These are phyloP conservation scores for Gallinago undulata DNA, from an alignment of 2,113 vertebrate genomes.

Conservation along the genomic window DNA sequence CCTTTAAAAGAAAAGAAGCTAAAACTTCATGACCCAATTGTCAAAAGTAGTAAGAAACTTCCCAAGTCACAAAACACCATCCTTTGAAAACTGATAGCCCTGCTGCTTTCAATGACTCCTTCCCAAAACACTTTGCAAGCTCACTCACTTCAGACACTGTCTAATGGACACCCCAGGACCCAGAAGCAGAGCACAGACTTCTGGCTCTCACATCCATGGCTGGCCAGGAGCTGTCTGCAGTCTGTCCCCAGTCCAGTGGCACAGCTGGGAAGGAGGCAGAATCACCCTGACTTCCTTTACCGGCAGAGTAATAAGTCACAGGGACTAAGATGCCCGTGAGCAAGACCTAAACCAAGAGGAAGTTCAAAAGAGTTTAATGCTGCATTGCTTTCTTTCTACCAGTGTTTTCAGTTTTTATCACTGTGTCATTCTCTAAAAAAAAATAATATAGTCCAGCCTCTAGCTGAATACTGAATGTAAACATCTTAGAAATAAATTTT, in stretches of 20 bases:
- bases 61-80: not conserved
- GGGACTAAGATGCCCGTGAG: not conserved
- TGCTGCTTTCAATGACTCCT: not conserved
- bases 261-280: not conserved
- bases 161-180: not conserved
- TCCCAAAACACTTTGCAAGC: not conserved
- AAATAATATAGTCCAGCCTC: not conserved
- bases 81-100: not conserved
- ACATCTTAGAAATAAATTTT: not conserved
- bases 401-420: not conserved
- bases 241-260: not conserved
- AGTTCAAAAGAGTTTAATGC: not conserved
- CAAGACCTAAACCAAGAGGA: not conserved
- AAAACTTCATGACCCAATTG: not conserved
- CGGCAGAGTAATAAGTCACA: not conserved
- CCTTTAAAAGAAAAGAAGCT: not conserved
- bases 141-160: fast-evolving
- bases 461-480: not conserved
- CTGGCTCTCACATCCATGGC: not conserved
- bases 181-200: not conserved
- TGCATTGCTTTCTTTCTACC: not conserved
- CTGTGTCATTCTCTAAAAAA: not conserved
- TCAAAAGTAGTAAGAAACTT: not conserved
- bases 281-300: not conserved
- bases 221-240: not conserved